A percentile compares a stretch with the other conserved stretches of the same genome.
Conservation (phyloP, 2,888 invertebrate species). For the Leistus spinibarbis region DNA sequence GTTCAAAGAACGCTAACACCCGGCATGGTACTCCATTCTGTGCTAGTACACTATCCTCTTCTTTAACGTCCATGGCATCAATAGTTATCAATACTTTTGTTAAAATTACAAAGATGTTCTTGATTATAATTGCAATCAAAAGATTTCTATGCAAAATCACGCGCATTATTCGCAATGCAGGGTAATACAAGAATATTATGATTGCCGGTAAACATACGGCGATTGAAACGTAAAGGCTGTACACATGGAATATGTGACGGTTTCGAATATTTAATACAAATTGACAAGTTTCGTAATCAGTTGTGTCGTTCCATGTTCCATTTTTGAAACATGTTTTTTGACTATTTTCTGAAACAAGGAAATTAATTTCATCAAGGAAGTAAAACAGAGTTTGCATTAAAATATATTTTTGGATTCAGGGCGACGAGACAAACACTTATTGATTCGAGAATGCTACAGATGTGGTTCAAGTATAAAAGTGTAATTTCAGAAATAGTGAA, state of each 20-base stretch:
- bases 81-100: conserved; percentile 64
- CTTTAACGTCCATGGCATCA: conserved; percentile 58
- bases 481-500: no score
- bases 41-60: conserved; percentile 58
- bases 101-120: conserved; percentile 64
- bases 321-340: conserved; percentile 62
- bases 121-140: conserved; percentile 63
- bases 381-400: no score
- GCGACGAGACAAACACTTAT: no score
- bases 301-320: conserved; percentile 64
- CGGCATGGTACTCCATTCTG: conserved; percentile 62
- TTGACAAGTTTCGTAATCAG: conserved; percentile 65
- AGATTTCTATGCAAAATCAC: conserved; percentile 67
- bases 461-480: no score
- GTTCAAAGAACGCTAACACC: conserved; percentile 62
- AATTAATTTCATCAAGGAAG: no score
- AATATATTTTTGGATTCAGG: no score
- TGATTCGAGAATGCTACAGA: no score
- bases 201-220: conserved; percentile 64
- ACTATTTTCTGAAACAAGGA: conserved; percentile 61
- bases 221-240: conserved; percentile 61
- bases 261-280: conserved; percentile 60
- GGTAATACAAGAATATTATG: conserved; percentile 63
- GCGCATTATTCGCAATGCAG: conserved; percentile 61
- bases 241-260: conserved; percentile 63